Conservation (phyloP, 2,888 invertebrate genomes). For the Peribatodes rhomboidaria region DNA sequence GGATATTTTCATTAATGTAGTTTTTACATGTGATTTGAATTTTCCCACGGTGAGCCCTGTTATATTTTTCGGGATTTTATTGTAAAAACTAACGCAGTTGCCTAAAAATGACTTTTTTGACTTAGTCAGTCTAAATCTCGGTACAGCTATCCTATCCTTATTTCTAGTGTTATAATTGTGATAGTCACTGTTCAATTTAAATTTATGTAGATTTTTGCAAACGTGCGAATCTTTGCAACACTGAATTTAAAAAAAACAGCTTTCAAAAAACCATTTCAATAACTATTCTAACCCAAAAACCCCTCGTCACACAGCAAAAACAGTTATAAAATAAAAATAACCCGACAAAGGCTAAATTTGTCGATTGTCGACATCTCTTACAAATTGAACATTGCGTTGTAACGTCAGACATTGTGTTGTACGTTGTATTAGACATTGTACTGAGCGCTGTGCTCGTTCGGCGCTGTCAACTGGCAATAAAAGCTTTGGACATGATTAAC, state of each 20-base stretch:
- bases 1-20: too few species aligned
- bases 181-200: too few species aligned
- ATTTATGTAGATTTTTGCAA: too few species aligned
- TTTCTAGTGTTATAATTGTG: too few species aligned
- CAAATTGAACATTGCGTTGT: conserved; percentile 31
- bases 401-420: conserved; percentile 2
- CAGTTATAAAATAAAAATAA: conserved; percentile 14
- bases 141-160: too few species aligned
- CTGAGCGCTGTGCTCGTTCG: conserved; percentile 47
- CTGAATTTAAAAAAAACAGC: not conserved
- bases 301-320: not conserved
- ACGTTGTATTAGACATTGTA: conserved; percentile 24
- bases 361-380: conserved; percentile 31
- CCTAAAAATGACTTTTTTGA: too few species aligned
- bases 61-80: too few species aligned
- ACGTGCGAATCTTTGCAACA: too few species aligned
- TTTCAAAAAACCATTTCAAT: not conserved
- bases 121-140: too few species aligned
- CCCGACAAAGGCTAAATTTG: conserved; percentile 23
- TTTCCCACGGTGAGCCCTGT: too few species aligned
- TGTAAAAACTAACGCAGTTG: too few species aligned
- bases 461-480: conserved; percentile 49
- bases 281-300: not conserved
- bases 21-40: too few species aligned
- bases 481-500: conserved; percentile 57